Evolutionary conservation across 2,797 vertebrate genomes (phyloP).

Genomic region (Phrynocephalus vlangalii): DNA sequence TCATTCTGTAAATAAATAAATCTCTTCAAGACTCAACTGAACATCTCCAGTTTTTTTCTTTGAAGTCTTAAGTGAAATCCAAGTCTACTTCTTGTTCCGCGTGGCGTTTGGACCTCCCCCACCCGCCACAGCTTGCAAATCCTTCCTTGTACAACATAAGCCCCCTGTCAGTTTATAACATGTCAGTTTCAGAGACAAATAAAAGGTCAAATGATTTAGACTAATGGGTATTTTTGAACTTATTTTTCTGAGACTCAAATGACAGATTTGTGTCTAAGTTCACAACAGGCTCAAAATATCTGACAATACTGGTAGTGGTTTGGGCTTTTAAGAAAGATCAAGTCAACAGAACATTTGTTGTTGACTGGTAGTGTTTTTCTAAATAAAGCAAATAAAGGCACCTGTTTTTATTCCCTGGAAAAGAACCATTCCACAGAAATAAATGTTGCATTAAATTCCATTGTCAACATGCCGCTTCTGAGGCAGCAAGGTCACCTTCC

Average conservation of each 20-base stretch:
- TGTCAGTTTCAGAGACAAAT: not conserved
- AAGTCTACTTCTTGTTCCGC: no score
- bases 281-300: not conserved
- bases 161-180: not conserved
- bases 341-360: slow-evolving; percentile 31
- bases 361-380: no score
- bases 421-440: slow-evolving; percentile 44
- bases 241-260: not conserved
- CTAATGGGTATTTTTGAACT: not conserved
- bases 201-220: not conserved
- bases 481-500: slow-evolving; percentile 72
- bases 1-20: no score
- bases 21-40: no score
- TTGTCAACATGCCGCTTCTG: slow-evolving; percentile 38
- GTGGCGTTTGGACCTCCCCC: not conserved
- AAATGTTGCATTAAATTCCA: slow-evolving; percentile 63
- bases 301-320: not conserved
- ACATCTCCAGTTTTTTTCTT: no score
- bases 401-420: slow-evolving; percentile 42
- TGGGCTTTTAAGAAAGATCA: slow-evolving; percentile 44
- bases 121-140: not conserved
- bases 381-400: no score
- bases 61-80: no score
- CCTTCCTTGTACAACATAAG: not conserved
- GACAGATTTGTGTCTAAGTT: not conserved